A percentile compares a stretch with the other conserved stretches of the same genome.
These are phyloP conservation scores for Actinopyga echinites DNA, from an alignment of 53 echinoderm and acorn worm genomes.

Conservation along the genomic window DNA sequence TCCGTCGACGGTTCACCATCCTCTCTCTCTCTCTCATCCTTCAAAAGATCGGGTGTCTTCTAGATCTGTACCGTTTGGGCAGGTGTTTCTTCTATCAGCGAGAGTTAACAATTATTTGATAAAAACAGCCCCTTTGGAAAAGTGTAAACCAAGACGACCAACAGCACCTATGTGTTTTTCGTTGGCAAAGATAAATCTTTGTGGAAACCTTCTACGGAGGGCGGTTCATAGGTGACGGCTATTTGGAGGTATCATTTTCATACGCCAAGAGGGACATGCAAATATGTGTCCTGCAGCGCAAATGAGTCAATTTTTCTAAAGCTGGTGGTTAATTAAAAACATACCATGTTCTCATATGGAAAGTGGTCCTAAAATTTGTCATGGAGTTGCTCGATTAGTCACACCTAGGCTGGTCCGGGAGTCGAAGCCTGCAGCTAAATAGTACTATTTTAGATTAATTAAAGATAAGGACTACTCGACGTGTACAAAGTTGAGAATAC, in stretches of 20 bases:
- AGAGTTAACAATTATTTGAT: conserved; percentile 44
- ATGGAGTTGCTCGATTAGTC: conserved; percentile 11
- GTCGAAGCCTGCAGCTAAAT: conserved; percentile 5
- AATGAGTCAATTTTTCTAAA: conserved; percentile 40
- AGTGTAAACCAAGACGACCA: conserved; percentile 14
- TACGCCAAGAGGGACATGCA: conserved; percentile 25
- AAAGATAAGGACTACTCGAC: neutral
- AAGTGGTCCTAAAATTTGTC: too few species aligned
- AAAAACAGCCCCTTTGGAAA: conserved; percentile 29
- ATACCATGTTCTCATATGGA: conserved; percentile 24
- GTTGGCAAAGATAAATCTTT: neutral
- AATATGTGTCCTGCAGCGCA: conserved; percentile 30
- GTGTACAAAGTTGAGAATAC: too few species aligned
- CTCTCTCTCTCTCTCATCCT: neutral
- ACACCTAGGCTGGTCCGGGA: neutral
- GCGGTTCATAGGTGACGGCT: conserved; percentile 19
- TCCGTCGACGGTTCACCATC: conserved; percentile 16
- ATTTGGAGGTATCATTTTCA: conserved; percentile 43
- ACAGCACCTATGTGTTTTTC: conserved; percentile 15
- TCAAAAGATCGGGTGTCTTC: conserved; percentile 18
- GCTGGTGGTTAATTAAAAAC: conserved; percentile 45
- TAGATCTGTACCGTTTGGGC: neutral
- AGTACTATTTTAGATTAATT: conserved; percentile 23
- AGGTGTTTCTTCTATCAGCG: conserved; percentile 31
- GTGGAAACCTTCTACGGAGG: conserved; percentile 6